Evolutionary conservation across 2,888 invertebrate genomes (phyloP).

Genomic region (Drosophila nigritarsus): DNA sequence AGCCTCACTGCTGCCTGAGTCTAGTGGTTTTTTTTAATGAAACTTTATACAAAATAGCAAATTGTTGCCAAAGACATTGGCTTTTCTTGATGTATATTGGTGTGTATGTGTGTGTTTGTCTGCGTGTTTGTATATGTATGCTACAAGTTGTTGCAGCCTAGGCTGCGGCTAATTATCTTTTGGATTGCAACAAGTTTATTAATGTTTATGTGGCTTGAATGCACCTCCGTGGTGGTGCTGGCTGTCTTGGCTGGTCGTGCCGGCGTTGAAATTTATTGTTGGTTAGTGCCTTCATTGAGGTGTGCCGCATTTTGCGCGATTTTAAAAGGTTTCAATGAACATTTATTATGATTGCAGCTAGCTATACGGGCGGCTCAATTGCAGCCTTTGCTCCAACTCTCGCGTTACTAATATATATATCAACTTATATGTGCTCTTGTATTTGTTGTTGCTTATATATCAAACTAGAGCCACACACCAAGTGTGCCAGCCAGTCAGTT

Average conservation of each 20-base stretch:
- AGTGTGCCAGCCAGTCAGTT: constrained; percentile 23
- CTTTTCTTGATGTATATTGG: constrained; percentile 41
- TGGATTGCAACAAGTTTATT: constrained; percentile 81
- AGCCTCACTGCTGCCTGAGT: constrained; percentile 11
- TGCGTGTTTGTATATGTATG: constrained; percentile 35
- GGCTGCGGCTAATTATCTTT: constrained; percentile 78
- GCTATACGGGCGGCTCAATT: constrained; percentile 26
- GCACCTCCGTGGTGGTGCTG: constrained; percentile 9
- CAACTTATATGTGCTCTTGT: not conserved
- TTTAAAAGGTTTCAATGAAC: constrained; percentile 82
- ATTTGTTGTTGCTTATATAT: constrained; percentile 59
- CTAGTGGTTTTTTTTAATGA: constrained; percentile 75
- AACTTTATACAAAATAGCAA: constrained; percentile 80
- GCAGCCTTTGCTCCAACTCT: constrained; percentile 29
- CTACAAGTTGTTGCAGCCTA: constrained; percentile 58
- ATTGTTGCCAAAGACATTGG: constrained; percentile 60
- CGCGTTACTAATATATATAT: constrained; percentile 54
- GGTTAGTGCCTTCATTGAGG: constrained; percentile 76
- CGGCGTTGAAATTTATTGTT: constrained; percentile 76
- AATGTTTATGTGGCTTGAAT: constrained; percentile 71
- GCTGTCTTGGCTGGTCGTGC: constrained; percentile 44
- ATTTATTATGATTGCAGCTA: constrained; percentile 78
- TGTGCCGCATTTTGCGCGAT: constrained; percentile 78
- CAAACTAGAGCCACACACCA: constrained; percentile 57
- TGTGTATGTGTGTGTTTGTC: constrained; percentile 15